A percentile compares a stretch with the other conserved stretches of the same genome.
phyloP scores from a whole-genome alignment of 2,797 vertebrate species.

The Scyliorhinus canicula region DNA sequence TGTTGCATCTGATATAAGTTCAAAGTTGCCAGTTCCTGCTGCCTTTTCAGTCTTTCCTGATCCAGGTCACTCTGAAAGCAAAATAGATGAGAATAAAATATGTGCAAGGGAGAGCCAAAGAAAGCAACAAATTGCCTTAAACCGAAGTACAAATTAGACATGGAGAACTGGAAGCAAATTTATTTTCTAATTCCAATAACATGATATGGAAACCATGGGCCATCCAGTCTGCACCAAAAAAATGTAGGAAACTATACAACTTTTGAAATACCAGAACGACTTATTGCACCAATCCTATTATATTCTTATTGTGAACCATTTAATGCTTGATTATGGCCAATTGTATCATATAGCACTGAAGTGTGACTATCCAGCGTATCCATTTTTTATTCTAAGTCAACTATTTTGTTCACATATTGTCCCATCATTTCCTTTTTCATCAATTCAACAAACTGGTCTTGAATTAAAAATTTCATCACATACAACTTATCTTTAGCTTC shows the following conservation, averaged over 20 bases:
- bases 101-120: background rate
- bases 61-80: conserved; percentile 76
- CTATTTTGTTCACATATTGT: background rate
- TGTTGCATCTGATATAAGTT: conserved; percentile 94
- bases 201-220: too few species aligned
- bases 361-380: background rate
- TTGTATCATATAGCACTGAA: background rate
- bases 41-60: conserved; percentile 86
- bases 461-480: background rate
- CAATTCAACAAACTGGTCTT: background rate
- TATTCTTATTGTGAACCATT: background rate
- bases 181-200: background rate
- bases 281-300: background rate
- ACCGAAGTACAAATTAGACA: background rate
- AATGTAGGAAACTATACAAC: background rate
- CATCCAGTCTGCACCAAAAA: background rate
- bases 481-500: background rate
- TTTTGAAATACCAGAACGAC: background rate
- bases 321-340: background rate
- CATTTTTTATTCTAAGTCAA: background rate
- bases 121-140: background rate
- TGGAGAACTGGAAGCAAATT: too few species aligned
- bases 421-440: background rate
- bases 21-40: conserved; percentile 84
- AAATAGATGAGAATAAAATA: conserved; percentile 39